Percentiles rank a stretch among this genome's conserved stretches.
Evolutionary conservation across 30 jellyfish, hydroid and myxozoan species (phyloP).

Genomic region (Pseudorhiza aurosa): DNA sequence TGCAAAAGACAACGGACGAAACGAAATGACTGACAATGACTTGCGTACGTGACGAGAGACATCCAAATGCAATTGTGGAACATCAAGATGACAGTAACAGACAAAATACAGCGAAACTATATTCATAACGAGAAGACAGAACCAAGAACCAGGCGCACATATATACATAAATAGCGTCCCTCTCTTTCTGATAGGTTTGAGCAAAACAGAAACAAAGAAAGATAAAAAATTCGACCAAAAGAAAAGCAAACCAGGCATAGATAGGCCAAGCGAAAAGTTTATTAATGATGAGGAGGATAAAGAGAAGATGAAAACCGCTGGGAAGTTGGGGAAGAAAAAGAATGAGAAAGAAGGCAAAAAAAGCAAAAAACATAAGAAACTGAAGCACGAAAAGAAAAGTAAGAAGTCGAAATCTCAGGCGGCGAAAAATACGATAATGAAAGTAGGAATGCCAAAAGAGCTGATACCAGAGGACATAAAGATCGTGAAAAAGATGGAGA

Average conservation of each 20-base stretch:
- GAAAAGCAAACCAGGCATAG: constrained; percentile 30
- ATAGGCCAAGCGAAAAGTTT: constrained; percentile 43
- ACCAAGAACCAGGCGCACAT: too few species aligned
- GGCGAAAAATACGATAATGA: neutral
- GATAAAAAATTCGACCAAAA: constrained; percentile 16
- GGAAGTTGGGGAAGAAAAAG: constrained; percentile 26
- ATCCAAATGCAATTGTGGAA: too few species aligned
- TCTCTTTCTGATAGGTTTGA: constrained; percentile 31
- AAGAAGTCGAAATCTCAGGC: constrained; percentile 2
- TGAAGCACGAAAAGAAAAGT: constrained; percentile 11
- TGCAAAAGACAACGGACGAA: too few species aligned
- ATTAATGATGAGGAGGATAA: constrained; percentile 36
- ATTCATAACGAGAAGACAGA: too few species aligned
- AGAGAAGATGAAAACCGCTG: constrained; percentile 29
- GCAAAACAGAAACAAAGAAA: constrained; percentile 14
- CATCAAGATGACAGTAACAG: too few species aligned
- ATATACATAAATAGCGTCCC: too few species aligned
- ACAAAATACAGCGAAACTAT: too few species aligned
- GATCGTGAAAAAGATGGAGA: constrained; percentile 78
- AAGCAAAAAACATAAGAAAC: constrained; percentile 14
- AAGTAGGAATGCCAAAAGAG: constrained; percentile 61
- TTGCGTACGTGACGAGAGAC: too few species aligned
- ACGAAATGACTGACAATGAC: too few species aligned
- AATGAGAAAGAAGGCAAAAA: constrained; percentile 5
- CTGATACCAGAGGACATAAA: constrained; percentile 89